Evolutionary conservation across 2,888 invertebrate species (phyloP).

Genomic region (Branchipolynoe longqiensis): DNA sequence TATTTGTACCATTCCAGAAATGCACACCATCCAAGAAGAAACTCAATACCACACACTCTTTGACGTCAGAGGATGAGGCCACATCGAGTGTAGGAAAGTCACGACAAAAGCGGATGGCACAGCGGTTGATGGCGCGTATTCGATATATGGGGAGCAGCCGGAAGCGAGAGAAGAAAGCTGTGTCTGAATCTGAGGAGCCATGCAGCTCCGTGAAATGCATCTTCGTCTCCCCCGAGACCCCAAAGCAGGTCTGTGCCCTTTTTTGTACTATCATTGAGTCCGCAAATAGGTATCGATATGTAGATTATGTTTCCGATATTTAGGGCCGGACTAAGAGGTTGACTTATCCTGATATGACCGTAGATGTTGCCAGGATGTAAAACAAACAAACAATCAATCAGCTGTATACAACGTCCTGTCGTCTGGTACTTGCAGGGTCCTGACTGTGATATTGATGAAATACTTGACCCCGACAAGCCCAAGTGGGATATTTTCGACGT

Average conservation of each 20-base stretch:
- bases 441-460: slow-evolving; percentile 41
- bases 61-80: background rate
- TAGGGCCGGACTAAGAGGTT: no score
- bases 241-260: background rate
- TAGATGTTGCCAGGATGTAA: no score
- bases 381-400: background rate
- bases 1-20: no score
- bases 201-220: no score
- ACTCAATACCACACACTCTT: no score
- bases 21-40: no score
- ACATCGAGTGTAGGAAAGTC: no score
- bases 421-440: slow-evolving; percentile 1
- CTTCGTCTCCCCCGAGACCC: slow-evolving; percentile 16
- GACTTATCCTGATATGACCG: no score
- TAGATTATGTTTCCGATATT: no score
- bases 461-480: slow-evolving; percentile 24
- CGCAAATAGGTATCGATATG: no score
- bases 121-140: slow-evolving; percentile 18
- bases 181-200: background rate
- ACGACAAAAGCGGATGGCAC: slow-evolving; percentile 9
- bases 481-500: slow-evolving; percentile 49
- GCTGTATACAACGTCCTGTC: background rate
- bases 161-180: background rate
- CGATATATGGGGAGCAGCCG: slow-evolving; percentile 24
- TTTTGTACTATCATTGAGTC: no score